Conservation (phyloP, 2,113 vertebrate genomes). For the Trogon surrucura region DNA sequence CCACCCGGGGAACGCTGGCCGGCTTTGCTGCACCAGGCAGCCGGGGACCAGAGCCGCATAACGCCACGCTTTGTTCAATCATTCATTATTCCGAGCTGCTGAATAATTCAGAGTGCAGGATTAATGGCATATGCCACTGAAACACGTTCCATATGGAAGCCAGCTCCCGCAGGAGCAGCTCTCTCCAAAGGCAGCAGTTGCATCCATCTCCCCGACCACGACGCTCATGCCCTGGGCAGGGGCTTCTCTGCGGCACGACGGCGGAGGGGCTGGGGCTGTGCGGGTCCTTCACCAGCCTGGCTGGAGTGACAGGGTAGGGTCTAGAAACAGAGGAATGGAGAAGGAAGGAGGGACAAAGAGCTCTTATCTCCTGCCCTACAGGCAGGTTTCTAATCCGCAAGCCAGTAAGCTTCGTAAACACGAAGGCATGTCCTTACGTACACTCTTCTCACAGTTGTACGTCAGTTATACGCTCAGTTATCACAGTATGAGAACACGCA, state of each 20-base stretch:
- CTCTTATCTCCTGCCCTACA: background rate
- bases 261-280: accelerated
- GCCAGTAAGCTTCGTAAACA: background rate
- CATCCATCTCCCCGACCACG: background rate
- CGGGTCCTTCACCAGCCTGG: background rate
- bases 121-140: slow-evolving; percentile 28
- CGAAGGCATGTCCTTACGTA: background rate
- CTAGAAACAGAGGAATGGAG: background rate
- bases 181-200: background rate
- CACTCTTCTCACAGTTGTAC: background rate
- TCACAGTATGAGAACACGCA: background rate
- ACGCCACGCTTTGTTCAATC: background rate
- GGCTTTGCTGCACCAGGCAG: background rate
- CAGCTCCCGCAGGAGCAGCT: background rate
- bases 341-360: background rate
- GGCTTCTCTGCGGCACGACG: background rate
- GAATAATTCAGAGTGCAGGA: slow-evolving; percentile 40
- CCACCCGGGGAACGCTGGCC: background rate
- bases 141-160: background rate
- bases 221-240: background rate
- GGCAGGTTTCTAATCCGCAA: background rate
- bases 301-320: background rate
- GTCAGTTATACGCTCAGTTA: background rate
- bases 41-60: background rate
- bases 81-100: slow-evolving; percentile 13